Conservation (phyloP, 2,113 vertebrate genomes). For the Tupaia chinensis region DNA sequence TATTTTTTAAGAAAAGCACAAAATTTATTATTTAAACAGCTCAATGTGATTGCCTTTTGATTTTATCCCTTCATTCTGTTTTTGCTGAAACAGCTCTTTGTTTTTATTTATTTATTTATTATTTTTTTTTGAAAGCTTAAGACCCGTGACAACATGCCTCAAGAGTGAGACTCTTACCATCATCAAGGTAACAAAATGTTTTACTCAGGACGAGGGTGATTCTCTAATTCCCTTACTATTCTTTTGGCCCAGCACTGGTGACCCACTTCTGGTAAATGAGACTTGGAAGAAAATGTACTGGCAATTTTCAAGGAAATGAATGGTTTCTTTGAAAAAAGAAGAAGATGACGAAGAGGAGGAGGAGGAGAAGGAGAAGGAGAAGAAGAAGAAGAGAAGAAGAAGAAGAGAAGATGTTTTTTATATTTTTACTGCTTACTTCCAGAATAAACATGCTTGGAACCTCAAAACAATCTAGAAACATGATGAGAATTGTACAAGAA, state of each 20-base stretch:
- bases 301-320: background rate
- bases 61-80: background rate
- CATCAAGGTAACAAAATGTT: background rate
- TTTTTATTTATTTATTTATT: background rate
- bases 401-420: background rate
- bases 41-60: background rate
- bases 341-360: too few relatives aligned
- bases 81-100: background rate
- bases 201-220: background rate
- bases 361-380: too few relatives aligned
- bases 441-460: background rate
- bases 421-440: background rate
- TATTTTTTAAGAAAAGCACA: background rate
- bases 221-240: background rate
- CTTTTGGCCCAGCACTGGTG: background rate
- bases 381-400: too few relatives aligned
- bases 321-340: background rate
- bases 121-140: background rate
- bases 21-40: background rate
- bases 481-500: background rate
- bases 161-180: background rate
- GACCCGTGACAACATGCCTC: background rate
- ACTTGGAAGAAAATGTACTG: background rate
- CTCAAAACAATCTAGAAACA: background rate
- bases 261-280: background rate